phyloP scores from a whole-genome alignment of 2,888 invertebrate genomes.

The Cetonia aurata region DNA sequence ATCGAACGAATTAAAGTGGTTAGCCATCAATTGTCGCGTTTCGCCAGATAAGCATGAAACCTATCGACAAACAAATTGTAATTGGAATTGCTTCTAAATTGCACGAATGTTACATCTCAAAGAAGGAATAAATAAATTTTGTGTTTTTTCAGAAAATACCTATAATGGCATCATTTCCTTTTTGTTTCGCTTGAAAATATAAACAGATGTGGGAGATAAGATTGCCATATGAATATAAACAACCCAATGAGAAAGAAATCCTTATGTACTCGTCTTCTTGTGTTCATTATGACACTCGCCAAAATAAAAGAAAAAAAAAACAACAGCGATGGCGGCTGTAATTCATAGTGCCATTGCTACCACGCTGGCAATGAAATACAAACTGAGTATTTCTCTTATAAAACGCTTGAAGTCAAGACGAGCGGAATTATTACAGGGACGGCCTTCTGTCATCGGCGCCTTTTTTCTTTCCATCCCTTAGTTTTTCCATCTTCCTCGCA shows the following conservation, averaged over 20 bases:
- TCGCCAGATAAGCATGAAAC: too few species aligned
- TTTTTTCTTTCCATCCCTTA: constrained; percentile 10
- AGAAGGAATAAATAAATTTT: too few species aligned
- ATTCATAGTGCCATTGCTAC: constrained; percentile 53
- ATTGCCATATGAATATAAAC: constrained; percentile 5
- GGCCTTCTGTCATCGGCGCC: constrained; percentile 4
- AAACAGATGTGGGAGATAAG: constrained; percentile 4
- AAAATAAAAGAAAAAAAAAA: constrained; percentile 37
- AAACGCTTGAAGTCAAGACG: constrained; percentile 44
- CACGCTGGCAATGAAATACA: constrained; percentile 50
- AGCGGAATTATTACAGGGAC: constrained; percentile 44
- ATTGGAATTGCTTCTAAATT: too few species aligned
- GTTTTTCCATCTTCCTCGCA: constrained; percentile 9
- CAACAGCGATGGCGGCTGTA: constrained; percentile 48
- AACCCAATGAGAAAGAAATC: constrained; percentile 1
- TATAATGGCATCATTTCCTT: too few species aligned
- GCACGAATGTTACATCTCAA: too few species aligned
- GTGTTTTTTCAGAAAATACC: too few species aligned
- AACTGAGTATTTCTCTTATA: constrained; percentile 50
- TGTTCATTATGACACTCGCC: constrained; percentile 44
- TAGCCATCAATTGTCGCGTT: too few species aligned
- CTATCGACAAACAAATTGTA: too few species aligned
- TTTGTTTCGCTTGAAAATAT: too few species aligned
- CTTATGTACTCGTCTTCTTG: constrained; percentile 21
- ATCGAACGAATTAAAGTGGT: too few species aligned